Evolutionary conservation across 2,113 vertebrate genomes (phyloP).

Genomic region (Oryzias woworae): DNA sequence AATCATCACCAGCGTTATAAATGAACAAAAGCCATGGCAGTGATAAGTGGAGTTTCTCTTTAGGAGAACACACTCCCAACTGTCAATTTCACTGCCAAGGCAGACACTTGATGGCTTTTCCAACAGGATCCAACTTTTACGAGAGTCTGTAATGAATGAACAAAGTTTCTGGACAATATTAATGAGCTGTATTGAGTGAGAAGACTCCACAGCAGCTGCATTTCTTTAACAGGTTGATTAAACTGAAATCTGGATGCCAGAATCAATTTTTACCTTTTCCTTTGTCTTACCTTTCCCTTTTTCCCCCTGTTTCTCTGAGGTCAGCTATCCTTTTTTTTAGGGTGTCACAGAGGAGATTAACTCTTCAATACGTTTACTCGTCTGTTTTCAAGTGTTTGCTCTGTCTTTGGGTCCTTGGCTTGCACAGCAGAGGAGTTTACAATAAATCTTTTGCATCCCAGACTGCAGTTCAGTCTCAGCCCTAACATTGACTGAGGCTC

Average conservation of each 20-base stretch:
- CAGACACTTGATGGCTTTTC: slow-evolving; percentile 42
- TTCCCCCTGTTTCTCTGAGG: background rate
- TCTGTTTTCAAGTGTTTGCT: slow-evolving; percentile 1
- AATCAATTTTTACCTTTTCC: slow-evolving; percentile 53
- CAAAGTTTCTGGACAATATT: slow-evolving; percentile 48
- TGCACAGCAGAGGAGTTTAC: slow-evolving; percentile 6
- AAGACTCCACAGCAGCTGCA: slow-evolving; percentile 10
- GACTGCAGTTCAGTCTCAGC: slow-evolving; percentile 57
- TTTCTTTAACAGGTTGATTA: slow-evolving; percentile 56
- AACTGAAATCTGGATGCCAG: slow-evolving; percentile 48
- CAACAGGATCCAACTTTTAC: slow-evolving; percentile 13
- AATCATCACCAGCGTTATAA: too few species aligned
- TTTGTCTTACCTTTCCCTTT: slow-evolving; percentile 4
- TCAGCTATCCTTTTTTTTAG: slow-evolving; percentile 26
- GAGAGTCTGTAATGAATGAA: slow-evolving; percentile 49
- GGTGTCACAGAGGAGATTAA: slow-evolving; percentile 11
- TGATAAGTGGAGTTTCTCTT: slow-evolving; percentile 4
- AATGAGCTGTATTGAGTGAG: slow-evolving; percentile 49
- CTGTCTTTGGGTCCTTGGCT: background rate
- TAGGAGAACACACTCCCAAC: background rate
- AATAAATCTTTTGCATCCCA: slow-evolving; percentile 4
- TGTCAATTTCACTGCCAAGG: background rate
- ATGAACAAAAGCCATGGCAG: background rate
- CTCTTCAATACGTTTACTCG: slow-evolving; percentile 15
- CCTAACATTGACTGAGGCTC: slow-evolving; percentile 47